Percentiles rank a stretch among this genome's conserved stretches.
Evolutionary conservation across 2,113 vertebrate genomes (phyloP).

Genomic region (Mustelus asterias): DNA sequence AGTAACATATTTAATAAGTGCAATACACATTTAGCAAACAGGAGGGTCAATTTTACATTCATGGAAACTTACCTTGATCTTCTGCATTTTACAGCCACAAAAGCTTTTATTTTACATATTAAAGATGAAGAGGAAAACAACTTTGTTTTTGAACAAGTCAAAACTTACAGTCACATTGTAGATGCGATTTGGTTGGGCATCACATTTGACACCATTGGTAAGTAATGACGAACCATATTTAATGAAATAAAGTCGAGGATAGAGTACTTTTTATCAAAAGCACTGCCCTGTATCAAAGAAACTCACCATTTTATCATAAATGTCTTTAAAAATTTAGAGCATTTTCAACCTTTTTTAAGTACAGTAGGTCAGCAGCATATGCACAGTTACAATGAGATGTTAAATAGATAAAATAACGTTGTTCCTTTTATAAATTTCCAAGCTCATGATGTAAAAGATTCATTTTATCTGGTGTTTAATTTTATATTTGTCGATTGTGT

Average conservation of each 20-base stretch:
- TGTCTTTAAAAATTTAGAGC: neutral
- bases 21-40: neutral
- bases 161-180: slow-evolving; percentile 58
- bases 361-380: neutral
- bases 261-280: neutral
- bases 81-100: slow-evolving; percentile 51
- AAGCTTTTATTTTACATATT: slow-evolving; percentile 75
- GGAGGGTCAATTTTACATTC: neutral
- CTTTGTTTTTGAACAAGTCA: slow-evolving; percentile 76
- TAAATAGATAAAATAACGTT: neutral
- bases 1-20: neutral
- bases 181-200: slow-evolving; percentile 78
- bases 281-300: neutral
- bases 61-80: neutral
- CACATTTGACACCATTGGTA: slow-evolving; percentile 66
- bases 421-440: neutral
- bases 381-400: neutral
- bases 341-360: neutral
- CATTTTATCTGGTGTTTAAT: neutral
- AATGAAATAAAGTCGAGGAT: neutral
- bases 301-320: neutral
- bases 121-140: slow-evolving; percentile 72
- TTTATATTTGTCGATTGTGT: neutral
- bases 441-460: too few species aligned
- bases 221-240: slow-evolving; percentile 46